phyloP scores from a whole-genome alignment of 2,797 vertebrate genomes.

The Peromyscus aztecus region DNA sequence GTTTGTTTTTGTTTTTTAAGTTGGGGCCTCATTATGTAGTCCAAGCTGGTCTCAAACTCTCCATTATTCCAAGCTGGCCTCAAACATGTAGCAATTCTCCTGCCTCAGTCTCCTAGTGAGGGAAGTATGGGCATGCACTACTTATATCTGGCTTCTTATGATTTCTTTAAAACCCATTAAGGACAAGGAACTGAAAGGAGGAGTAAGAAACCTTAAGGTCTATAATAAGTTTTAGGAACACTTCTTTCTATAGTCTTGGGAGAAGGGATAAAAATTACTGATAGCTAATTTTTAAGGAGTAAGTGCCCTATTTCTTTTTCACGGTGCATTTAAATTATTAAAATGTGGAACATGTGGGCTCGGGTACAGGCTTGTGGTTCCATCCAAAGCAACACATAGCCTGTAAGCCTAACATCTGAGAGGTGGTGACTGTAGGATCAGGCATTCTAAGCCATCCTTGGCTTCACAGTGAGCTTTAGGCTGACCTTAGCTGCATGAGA shows the following conservation, averaged over 20 bases:
- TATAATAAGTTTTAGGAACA: background rate
- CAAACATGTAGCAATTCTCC: background rate
- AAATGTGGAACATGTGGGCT: slow-evolving; percentile 1
- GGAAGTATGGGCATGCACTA: background rate
- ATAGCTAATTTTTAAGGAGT: background rate
- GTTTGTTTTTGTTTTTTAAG: background rate
- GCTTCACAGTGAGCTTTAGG: background rate
- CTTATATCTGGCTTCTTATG: background rate
- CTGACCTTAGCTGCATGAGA: background rate
- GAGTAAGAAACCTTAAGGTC: slow-evolving; percentile 19
- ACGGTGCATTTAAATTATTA: background rate
- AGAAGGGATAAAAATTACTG: background rate
- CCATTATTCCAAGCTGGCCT: background rate
- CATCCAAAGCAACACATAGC: background rate
- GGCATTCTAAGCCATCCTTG: too few species aligned
- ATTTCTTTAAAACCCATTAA: slow-evolving; percentile 39
- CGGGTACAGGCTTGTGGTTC: background rate
- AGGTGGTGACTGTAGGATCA: background rate
- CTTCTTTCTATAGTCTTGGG: background rate
- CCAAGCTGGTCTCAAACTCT: background rate
- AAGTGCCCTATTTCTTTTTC: background rate
- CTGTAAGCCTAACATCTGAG: background rate
- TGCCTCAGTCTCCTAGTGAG: background rate
- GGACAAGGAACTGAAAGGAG: slow-evolving; percentile 42
- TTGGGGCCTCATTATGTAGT: background rate